Conservation (phyloP, 2,888 invertebrate species). For the Lasioglossum malachurum region DNA sequence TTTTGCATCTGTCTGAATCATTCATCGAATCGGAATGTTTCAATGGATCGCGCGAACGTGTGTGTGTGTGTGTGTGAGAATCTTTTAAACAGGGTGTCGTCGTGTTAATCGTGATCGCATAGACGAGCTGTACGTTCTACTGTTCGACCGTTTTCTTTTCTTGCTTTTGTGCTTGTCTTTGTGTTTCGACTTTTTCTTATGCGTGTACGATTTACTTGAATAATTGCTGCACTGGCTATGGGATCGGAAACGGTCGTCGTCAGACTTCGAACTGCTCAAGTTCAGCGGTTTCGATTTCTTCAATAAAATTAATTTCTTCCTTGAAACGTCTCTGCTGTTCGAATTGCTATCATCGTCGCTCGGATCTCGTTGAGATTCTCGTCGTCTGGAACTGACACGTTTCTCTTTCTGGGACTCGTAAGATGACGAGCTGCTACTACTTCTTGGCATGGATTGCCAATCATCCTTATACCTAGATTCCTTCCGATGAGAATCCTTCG, state of each 20-base stretch:
- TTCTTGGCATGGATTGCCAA: conserved; percentile 59
- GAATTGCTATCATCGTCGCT: conserved; percentile 43
- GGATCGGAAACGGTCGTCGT: conserved; percentile 55
- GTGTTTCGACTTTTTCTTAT: conserved; percentile 67
- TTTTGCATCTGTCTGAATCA: conserved; percentile 37
- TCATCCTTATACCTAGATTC: conserved; percentile 46
- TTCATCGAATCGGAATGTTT: conserved; percentile 71
- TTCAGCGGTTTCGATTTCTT: conserved; percentile 40
- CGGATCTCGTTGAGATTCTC: conserved; percentile 33
- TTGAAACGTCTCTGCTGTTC: conserved; percentile 33
- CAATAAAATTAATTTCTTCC: conserved; percentile 40
- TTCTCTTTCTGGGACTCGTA: conserved; percentile 46
- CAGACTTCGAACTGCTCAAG: conserved; percentile 45
- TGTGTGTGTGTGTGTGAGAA: conserved; percentile 12
- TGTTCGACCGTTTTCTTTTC: conserved; percentile 52
- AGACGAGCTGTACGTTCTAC: conserved; percentile 52
- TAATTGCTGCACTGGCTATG: conserved; percentile 67
- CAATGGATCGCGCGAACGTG: conserved; percentile 41
- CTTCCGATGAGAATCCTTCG: conserved; percentile 42
- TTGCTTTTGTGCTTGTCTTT: conserved; percentile 69
- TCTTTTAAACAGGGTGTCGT: conserved; percentile 52
- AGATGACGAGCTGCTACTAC: conserved; percentile 64
- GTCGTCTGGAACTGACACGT: conserved; percentile 22
- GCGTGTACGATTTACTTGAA: conserved; percentile 61
- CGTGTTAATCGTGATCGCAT: conserved; percentile 48